Evolutionary conservation across 2,888 invertebrate species (phyloP).

Genomic region (Alcis repandata): DNA sequence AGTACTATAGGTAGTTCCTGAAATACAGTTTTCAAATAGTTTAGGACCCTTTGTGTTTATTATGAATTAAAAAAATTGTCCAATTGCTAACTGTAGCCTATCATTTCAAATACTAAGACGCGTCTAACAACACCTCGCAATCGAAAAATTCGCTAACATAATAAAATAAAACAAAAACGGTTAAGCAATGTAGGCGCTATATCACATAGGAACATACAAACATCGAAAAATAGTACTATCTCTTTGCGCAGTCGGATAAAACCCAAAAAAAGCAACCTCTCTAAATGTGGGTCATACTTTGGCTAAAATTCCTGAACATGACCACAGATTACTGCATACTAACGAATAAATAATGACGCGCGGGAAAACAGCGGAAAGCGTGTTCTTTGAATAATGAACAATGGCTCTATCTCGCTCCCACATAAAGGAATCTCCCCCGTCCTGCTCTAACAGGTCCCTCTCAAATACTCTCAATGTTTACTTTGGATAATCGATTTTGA

Average conservation of each 20-base stretch:
- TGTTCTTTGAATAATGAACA: slow-evolving; percentile 69
- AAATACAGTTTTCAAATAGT: too few relatives aligned
- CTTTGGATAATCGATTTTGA: slow-evolving; percentile 40
- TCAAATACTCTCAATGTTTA: slow-evolving; percentile 31
- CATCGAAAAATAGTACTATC: too few relatives aligned
- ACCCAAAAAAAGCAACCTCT: not conserved
- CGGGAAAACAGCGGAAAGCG: slow-evolving; percentile 61
- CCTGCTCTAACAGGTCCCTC: slow-evolving; percentile 11
- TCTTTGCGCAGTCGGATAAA: not conserved
- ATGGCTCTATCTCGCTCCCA: slow-evolving; percentile 34
- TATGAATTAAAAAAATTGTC: too few relatives aligned
- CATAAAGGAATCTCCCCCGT: slow-evolving; percentile 20
- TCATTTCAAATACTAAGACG: too few relatives aligned
- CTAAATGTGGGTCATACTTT: slow-evolving; percentile 11
- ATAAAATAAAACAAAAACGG: too few relatives aligned
- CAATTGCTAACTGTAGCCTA: too few relatives aligned
- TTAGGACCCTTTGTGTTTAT: too few relatives aligned
- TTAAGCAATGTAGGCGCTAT: too few relatives aligned
- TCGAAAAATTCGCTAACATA: too few relatives aligned
- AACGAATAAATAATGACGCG: slow-evolving; percentile 40
- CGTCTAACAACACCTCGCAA: too few relatives aligned
- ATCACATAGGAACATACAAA: too few relatives aligned
- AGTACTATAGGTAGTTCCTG: too few relatives aligned
- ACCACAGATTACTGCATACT: slow-evolving; percentile 39
- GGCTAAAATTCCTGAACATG: slow-evolving; percentile 13